Evolutionary conservation across 2,113 vertebrate species (phyloP).

Genomic region (Otolemur garnettii): DNA sequence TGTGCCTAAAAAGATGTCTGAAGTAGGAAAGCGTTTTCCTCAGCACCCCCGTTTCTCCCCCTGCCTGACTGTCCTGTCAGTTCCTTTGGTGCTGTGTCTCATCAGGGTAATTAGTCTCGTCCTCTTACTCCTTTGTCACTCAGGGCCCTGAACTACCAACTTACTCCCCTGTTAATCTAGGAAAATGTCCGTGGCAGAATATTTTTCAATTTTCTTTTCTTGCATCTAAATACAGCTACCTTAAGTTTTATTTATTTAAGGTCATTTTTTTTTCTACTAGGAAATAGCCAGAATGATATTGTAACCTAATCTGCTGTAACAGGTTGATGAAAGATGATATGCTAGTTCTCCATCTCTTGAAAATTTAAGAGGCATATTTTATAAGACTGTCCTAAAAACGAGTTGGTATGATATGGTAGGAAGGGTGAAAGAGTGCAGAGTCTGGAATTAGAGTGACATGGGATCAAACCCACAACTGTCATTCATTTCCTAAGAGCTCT

Average conservation of each 20-base stretch:
- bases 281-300: not conserved
- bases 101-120: not conserved
- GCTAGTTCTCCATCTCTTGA: not conserved
- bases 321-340: not conserved
- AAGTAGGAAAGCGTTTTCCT: not conserved
- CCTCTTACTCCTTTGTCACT: not conserved
- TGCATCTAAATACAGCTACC: not conserved
- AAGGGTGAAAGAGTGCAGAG: not conserved
- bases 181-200: not conserved
- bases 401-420: not conserved
- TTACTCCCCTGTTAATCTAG: not conserved
- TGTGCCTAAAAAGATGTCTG: not conserved
- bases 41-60: not conserved
- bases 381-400: not conserved
- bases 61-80: not conserved
- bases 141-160: not conserved
- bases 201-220: slow-evolving; percentile 5
- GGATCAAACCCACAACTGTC: not conserved
- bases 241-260: not conserved
- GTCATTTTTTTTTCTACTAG: not conserved
- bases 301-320: not conserved
- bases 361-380: slow-evolving; percentile 10
- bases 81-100: not conserved
- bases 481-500: not conserved
- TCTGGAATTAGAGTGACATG: not conserved